phyloP scores from a whole-genome alignment of 2,797 vertebrate genomes.

The Scolopax rusticola region DNA sequence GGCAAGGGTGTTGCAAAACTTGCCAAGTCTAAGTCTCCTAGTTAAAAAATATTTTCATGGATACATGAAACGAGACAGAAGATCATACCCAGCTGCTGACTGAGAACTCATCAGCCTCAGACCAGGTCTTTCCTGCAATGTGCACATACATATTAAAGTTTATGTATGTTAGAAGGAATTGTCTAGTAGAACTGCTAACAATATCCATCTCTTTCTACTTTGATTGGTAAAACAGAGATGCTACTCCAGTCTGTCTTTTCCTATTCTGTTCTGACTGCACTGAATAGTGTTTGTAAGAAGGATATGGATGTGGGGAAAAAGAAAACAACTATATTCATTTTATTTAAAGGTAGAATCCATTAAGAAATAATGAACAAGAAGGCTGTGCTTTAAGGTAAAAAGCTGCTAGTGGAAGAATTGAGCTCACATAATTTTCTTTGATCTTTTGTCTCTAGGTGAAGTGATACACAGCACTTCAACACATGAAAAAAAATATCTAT shows the following conservation, averaged over 20 bases:
- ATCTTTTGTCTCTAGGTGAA: background rate
- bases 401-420: background rate
- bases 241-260: background rate
- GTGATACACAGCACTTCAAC: background rate
- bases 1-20: background rate
- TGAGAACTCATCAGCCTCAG: background rate
- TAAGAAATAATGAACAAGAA: background rate
- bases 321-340: background rate
- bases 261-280: rapidly evolving
- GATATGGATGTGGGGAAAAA: rapidly evolving
- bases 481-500: background rate
- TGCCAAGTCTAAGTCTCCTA: background rate
- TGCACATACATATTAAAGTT: background rate
- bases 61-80: background rate
- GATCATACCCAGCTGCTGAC: background rate
- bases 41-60: background rate
- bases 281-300: background rate
- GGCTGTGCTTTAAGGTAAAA: background rate
- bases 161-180: background rate
- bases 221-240: background rate
- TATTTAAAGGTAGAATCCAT: background rate
- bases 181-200: background rate
- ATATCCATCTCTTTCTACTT: background rate
- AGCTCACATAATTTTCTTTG: background rate
- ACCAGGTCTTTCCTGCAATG: background rate